Base-by-base conservation (phyloP, 2,888 invertebrate genomes). In the Cheilosia vernalis region DNA sequence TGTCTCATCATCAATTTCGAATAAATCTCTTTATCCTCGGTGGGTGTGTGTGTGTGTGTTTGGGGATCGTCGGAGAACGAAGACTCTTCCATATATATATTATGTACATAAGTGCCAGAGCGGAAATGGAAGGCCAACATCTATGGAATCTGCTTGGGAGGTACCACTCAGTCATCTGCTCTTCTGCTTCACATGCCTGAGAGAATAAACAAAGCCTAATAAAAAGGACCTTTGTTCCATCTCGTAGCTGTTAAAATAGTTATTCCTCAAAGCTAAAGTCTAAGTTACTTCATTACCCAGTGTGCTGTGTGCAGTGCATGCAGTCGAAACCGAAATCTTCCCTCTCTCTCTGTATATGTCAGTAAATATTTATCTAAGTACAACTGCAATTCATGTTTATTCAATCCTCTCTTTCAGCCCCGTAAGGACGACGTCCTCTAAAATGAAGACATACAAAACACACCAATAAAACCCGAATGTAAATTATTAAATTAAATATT, bases 401-500 rank as follows among this genome's bases (percentile, higher is more conserved):
- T 61, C 60, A 61, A 60, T 64, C 51, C 66, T 47, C 72, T 51
- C 40, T 51, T 21, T 24, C 49, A 61, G 64, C 49, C 66, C 53
- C 13, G 17, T 51, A 33, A 77, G 76, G 63, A 81, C 76, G 63
- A 81, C 76, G 56, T 85, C 37, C 60, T n/a, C 47, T 30, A 61
- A 80, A 70, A 70, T 70, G 37, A 69, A 72, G 81, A 85, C 58
- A 66, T 19, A 51, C 51, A 81, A 61, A 47, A 58, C 37, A 76
- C n/a, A 66, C 42, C 64, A 60, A 76, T 33, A 64, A 58, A 76
- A 55, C 33, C 66, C 72, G 47, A 76, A 81, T 85, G 85, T 85
- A 80, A 74, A 84, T 80, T 85, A 85, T 81, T 85, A 85, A 85
- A 85, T 85, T 85, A 85, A 85, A 85, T 85, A 85, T 85, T 85